Base-by-base conservation (phyloP, 2,113 vertebrate species). In the Pandion haliaetus region DNA sequence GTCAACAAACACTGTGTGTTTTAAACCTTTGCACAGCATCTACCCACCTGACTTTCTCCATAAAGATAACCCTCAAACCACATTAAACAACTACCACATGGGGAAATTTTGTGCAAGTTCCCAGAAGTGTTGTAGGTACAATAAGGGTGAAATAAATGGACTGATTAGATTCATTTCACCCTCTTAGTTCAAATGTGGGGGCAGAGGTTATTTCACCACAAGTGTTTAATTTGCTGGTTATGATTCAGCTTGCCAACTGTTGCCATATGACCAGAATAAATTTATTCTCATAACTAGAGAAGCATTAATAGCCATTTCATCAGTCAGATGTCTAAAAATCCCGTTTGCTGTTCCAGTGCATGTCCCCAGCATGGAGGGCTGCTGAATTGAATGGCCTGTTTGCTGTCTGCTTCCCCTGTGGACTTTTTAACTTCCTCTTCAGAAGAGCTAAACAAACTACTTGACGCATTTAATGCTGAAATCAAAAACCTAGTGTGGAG, bases 181-280 rank as follows among this genome's bases (percentile, higher is more conserved):
- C 32, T 50, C 45, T 83, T 50, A 67, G 69, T 69, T 90, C 0
- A 0, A 85, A 23, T 18, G 12, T 34, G 14, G 40, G 74, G 58
- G 50, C 69, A 95, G 95, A 96, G 90, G 82, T 91, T 88, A 91
- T 50, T 94, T 93, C 90, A 83, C 87, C 71, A 52, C 55, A 73
- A 85, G 50, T 77, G 44, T 94, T 96, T 94, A 87, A 88, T 59
- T 80, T 87, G 18, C 82, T 93, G 45, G 38, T 94, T 91, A 81
- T 85, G 71, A 87, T 90, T 94, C 84, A 91, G 66, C 72, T 85
- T 14, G 14, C 71, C 86, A 86, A 6, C 62, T 82, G 55, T 66
- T 93, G 58, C 76, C 55, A 42, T 70, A 85, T 90, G 84, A 88
- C 78, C 74, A 93, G 74, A 90, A 90, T 81, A 93, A 91, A 96